Evolutionary conservation across 2,888 invertebrate species (phyloP).

Genomic region (Caenorhabditis uteleia): DNA sequence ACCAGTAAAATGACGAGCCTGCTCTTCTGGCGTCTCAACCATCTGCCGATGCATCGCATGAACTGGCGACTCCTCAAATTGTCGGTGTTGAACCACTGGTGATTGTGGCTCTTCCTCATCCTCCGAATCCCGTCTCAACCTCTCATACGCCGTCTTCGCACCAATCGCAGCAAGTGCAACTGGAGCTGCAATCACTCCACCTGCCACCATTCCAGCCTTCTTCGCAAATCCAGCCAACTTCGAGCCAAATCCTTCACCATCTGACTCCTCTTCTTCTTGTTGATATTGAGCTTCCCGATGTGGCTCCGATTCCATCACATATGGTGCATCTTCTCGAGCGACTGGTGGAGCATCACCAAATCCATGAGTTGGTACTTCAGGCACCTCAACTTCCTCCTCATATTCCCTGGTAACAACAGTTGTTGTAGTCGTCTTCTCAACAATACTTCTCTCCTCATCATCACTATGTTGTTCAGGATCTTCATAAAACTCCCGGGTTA

Average conservation of each 20-base stretch:
- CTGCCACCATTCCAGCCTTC: slow-evolving; percentile 53
- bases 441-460: background rate
- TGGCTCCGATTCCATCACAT: background rate
- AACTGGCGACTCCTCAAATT: background rate
- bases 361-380: background rate
- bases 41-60: background rate
- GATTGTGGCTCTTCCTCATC: slow-evolving; percentile 27
- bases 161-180: slow-evolving; percentile 54
- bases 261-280: slow-evolving; percentile 18
- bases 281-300: background rate
- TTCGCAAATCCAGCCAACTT: slow-evolving; percentile 48
- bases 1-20: too few relatives aligned
- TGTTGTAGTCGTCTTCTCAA: background rate
- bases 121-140: slow-evolving; percentile 32
- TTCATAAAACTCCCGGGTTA: background rate
- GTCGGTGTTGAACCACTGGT: background rate
- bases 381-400: background rate
- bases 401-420: background rate
- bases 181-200: slow-evolving; percentile 54
- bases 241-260: slow-evolving; percentile 37
- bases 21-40: background rate
- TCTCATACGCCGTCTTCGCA: slow-evolving; percentile 52
- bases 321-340: background rate
- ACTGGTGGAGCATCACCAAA: background rate
- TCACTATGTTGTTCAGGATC: background rate